Base-by-base conservation (phyloP, 1,140 invertebrate species). In the Pseudomyrmex dendroicus region DNA sequence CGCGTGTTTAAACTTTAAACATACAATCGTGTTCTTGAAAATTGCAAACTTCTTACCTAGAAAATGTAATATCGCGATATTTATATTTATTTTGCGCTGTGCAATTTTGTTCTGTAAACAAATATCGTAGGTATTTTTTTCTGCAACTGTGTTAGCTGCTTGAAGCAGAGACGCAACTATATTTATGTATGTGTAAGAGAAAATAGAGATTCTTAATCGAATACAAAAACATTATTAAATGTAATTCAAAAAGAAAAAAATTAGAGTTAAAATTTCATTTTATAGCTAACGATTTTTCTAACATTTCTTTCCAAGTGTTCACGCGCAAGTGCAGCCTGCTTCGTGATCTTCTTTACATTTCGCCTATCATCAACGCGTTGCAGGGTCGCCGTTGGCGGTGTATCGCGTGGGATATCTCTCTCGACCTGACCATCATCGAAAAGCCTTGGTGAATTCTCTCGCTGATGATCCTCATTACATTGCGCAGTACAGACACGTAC, bases 351-450 rank as follows among this genome's bases (percentile, higher is more conserved):
- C 59, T 61, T 20, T 48, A 72, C n/a, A n/a, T 77, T 77, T 17
- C 50, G 13, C 64, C 10, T 5, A 59, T 35, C 35, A 15, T 35
- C 64, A 35, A 46, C 52, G 35, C 17, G 35, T 56, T 56, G 52
- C 56, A 48, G 66, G 17, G 44, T 59, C 66, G 76, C 35, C 44
- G 64, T 78, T 78, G 76, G 76, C 64, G 66, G 2, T 25, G 57
- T 63, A 83, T 83, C 84, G 86, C 73, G 80, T 86, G 80, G 80
- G 78, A 86, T 66, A 67, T 74, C 56, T 70, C 50, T 70, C 84
- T 10, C 44, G 15, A 62, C n/a, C 80, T 68, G 64, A 56, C 50
- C 72, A 35, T 74, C 78, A 82, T 74, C 70, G 78, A 64, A 35
- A 46, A 54, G 78, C 72, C 68, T 56, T 63, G 46, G 70, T n/a